Evolutionary conservation across 2,797 vertebrate species (phyloP).

Genomic region (Eurystomus glaucurus): DNA sequence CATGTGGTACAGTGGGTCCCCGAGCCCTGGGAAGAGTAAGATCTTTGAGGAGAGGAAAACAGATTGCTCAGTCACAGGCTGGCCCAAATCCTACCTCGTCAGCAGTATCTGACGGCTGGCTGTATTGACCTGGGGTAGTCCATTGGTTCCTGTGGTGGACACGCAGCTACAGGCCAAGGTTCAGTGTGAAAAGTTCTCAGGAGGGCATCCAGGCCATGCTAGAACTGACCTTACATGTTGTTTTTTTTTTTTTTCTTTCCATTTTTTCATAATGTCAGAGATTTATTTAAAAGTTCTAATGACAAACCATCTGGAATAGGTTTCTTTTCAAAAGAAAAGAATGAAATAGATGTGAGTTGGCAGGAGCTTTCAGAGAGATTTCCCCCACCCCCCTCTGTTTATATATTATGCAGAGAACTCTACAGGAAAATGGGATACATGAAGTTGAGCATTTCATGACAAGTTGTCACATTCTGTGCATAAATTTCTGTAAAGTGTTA

Average conservation of each 20-base stretch:
- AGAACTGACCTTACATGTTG: not conserved
- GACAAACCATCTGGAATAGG: slow-evolving; percentile 56
- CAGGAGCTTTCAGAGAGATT: slow-evolving; percentile 68
- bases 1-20: not conserved
- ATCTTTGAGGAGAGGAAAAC: not conserved
- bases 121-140: not conserved
- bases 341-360: slow-evolving; percentile 65
- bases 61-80: not conserved
- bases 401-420: slow-evolving; percentile 67
- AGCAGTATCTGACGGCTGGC: not conserved
- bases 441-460: slow-evolving; percentile 68
- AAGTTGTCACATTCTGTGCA: slow-evolving; percentile 71
- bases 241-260: not conserved
- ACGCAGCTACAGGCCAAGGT: accelerated
- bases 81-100: not conserved
- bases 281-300: slow-evolving; percentile 27
- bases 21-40: not conserved
- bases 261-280: not conserved
- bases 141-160: not conserved
- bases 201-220: not conserved
- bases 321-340: slow-evolving; percentile 65
- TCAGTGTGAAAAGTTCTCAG: not conserved
- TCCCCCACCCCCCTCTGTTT: slow-evolving; percentile 55
- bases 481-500: slow-evolving; percentile 67
- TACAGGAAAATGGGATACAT: slow-evolving; percentile 57